These are phyloP conservation scores for Drosophila truncata DNA, from an alignment of 1,140 invertebrate species.

Conservation along the genomic window DNA sequence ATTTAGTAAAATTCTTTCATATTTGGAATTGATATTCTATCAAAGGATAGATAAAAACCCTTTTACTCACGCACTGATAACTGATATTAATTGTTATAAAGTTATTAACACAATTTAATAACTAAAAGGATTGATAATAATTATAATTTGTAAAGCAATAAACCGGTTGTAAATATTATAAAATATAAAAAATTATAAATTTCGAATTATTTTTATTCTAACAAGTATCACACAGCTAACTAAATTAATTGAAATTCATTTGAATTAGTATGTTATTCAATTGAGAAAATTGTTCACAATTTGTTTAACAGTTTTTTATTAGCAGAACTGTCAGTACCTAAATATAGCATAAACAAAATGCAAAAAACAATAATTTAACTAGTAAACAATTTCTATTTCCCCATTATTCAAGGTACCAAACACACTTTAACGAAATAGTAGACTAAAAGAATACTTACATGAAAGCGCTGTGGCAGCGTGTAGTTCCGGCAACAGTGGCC, in stretches of 20 bases:
- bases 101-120: not conserved
- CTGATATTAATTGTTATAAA: not conserved
- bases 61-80: not conserved
- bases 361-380: not conserved
- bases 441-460: conserved; percentile 34
- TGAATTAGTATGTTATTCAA: not conserved
- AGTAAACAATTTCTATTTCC: not conserved
- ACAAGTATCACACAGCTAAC: not conserved
- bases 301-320: not conserved
- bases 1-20: not conserved
- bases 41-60: too few relatives aligned
- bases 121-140: not conserved
- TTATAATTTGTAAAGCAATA: not conserved
- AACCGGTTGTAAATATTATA: too few relatives aligned
- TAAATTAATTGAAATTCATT: not conserved
- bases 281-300: not conserved
- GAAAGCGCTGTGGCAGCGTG: conserved; percentile 13
- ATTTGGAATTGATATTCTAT: too few relatives aligned
- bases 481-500: conserved; percentile 6
- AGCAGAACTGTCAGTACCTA: not conserved
- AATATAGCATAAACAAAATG: not conserved
- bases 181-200: too few relatives aligned
- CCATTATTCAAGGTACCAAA: too few relatives aligned
- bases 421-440: not conserved
- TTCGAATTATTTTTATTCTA: too few relatives aligned